phyloP scores from a whole-genome alignment of 1,140 invertebrate species.

The Eriocheir sinensis region DNA sequence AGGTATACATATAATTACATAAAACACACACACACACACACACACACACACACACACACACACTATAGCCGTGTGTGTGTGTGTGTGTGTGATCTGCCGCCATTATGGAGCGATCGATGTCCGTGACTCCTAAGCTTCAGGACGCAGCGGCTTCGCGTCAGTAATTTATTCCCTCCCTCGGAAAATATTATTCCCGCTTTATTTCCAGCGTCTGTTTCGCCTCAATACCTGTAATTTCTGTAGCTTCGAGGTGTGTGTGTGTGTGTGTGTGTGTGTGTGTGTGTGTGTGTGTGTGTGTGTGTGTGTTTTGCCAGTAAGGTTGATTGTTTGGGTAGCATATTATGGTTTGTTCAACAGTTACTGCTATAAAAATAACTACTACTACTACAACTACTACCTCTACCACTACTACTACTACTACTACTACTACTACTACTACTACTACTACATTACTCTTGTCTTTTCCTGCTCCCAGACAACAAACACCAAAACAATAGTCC shows the following conservation, averaged over 20 bases:
- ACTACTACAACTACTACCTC: no score
- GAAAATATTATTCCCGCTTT: background rate
- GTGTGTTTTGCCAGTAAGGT: no score
- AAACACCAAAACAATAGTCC: background rate
- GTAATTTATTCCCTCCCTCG: background rate
- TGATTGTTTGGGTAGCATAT: no score
- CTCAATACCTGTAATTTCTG: no score
- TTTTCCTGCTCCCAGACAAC: no score
- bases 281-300: conserved; percentile 37
- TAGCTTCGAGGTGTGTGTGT: background rate
- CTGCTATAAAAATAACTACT: no score
- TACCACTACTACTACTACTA: no score
- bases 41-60: conserved; percentile 44
- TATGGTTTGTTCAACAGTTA: no score
- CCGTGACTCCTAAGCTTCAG: background rate
- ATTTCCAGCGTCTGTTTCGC: background rate
- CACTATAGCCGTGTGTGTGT: background rate
- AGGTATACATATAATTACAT: no score
- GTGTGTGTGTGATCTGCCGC: background rate
- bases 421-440: background rate
- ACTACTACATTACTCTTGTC: background rate
- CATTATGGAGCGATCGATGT: conserved; percentile 13
- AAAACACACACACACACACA: conserved; percentile 44
- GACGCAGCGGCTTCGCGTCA: background rate
- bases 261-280: conserved; percentile 41